Percentiles rank a stretch among this genome's conserved stretches.
Conservation (phyloP, 2,888 invertebrate genomes). For the Thecocarcelia acutangulata region DNA sequence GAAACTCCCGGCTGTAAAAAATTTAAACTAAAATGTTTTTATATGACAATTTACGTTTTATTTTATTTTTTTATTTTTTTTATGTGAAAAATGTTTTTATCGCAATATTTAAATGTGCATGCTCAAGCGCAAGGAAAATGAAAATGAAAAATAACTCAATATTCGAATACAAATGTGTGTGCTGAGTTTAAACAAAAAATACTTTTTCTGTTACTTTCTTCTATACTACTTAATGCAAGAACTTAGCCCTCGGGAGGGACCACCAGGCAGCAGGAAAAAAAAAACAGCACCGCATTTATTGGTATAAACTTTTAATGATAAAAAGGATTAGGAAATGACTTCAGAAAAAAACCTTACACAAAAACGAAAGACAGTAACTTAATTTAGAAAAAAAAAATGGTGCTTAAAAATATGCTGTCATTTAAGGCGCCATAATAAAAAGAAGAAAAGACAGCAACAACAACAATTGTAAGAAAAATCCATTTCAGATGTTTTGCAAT, state of each 20-base stretch:
- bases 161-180: not conserved
- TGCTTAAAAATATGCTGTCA: not conserved
- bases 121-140: not conserved
- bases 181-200: not conserved
- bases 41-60: not conserved
- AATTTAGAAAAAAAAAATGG: not conserved
- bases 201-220: not conserved
- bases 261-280: not conserved
- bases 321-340: constrained; percentile 51
- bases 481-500: constrained; percentile 48
- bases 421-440: constrained; percentile 1
- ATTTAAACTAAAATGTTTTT: constrained; percentile 5
- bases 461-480: constrained; percentile 4
- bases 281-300: not conserved
- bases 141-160: not conserved
- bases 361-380: not conserved
- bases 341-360: not conserved
- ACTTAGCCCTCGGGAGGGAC: not conserved
- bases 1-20: not conserved
- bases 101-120: constrained; percentile 9
- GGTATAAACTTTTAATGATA: constrained; percentile 41
- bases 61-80: too few species aligned
- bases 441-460: too few species aligned
- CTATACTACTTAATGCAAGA: not conserved
- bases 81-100: not conserved